These are phyloP conservation scores for Rhizomys pruinosus DNA, from an alignment of 2,113 vertebrate genomes.

Conservation along the genomic window DNA sequence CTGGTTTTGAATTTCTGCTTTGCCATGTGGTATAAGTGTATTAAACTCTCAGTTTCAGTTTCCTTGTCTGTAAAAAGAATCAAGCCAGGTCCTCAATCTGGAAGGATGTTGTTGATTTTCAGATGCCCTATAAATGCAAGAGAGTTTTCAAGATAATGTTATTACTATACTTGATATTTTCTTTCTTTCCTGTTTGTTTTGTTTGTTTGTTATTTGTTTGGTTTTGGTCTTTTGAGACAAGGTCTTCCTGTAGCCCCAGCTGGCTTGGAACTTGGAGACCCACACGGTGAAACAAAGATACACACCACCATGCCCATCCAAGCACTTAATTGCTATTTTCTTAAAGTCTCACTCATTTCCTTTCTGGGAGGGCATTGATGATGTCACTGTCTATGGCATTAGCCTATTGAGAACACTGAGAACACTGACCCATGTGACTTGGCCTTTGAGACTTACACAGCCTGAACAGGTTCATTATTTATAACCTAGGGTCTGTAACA, in stretches of 20 bases:
- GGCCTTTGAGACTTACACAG: background rate
- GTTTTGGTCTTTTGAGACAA: no score
- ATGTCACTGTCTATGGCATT: background rate
- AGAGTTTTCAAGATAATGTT: background rate
- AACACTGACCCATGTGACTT: constrained; percentile 7
- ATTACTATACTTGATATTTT: constrained; percentile 23
- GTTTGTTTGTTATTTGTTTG: no score
- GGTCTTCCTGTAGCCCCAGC: no score
- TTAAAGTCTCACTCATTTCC: constrained; percentile 15
- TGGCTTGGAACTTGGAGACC: no score
- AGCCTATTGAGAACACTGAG: background rate
- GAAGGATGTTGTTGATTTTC: background rate
- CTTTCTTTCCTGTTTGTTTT: no score
- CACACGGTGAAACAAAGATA: no score
- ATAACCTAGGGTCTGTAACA: background rate
- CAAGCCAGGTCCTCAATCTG: background rate
- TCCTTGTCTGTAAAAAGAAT: background rate
- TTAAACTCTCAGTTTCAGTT: background rate
- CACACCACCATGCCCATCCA: no score
- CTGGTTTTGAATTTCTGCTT: constrained; percentile 4
- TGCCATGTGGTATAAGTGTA: background rate
- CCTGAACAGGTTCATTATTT: background rate
- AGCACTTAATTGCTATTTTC: no score
- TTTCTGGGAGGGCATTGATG: background rate
- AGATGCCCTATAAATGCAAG: background rate